A percentile compares a stretch with the other conserved stretches of the same genome.
Conservation (phyloP, 2,113 vertebrate genomes). For the Alces alces region DNA sequence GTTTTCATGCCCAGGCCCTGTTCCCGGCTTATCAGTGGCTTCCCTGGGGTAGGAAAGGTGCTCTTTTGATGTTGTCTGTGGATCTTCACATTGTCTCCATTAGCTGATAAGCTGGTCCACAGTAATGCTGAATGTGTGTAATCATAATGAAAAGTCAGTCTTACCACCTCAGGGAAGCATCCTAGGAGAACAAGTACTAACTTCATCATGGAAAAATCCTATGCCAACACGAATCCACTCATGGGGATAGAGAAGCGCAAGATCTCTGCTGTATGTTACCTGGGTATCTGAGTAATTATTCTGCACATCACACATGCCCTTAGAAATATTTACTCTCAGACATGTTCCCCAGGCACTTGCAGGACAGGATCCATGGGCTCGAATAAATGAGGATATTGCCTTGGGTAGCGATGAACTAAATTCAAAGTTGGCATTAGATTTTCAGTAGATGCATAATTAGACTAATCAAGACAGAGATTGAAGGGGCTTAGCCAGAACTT, state of each 20-base stretch:
- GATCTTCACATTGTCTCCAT: neutral
- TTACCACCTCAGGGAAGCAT: neutral
- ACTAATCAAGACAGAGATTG: conserved; percentile 52
- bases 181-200: neutral
- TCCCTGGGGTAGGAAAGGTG: neutral
- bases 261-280: neutral
- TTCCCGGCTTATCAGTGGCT: neutral
- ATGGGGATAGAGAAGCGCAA: neutral
- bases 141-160: neutral
- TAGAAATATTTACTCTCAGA: conserved; percentile 19
- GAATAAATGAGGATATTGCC: neutral
- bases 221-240: neutral
- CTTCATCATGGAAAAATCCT: neutral
- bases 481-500: conserved; percentile 33
- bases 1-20: neutral
- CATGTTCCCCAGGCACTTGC: neutral
- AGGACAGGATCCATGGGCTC: neutral
- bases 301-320: neutral
- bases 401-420: conserved; percentile 13
- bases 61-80: neutral
- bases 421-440: conserved; percentile 39
- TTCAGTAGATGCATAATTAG: conserved; percentile 49
- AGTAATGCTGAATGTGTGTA: neutral
- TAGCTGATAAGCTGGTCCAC: neutral
- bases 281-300: neutral